Base-by-base conservation (phyloP, 2,797 vertebrate genomes). In the Erpetoichthys calabaricus region DNA sequence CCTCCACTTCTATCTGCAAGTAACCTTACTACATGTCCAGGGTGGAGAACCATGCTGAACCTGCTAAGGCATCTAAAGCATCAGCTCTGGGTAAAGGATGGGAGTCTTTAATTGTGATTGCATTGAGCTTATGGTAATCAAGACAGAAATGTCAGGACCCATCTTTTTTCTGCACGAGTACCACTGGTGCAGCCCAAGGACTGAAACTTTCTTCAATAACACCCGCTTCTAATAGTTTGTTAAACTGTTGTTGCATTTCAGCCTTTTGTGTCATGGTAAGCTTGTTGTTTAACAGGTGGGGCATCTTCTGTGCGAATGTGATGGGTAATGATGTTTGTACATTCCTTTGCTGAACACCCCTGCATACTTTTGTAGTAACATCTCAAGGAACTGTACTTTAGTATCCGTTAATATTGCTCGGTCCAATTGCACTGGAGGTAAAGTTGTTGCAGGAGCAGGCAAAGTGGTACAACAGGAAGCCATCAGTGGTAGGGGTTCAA, bases 201-300 rank as follows among this genome's bases (percentile, higher is more conserved):
- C 56, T 62, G 2, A 62, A 67, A 51, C 62, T 63, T 51, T 68
- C 65, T 56, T 68, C 51, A 58, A 56, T 67, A 44, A 67, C 51
- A 60, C 63, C 59, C 47, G 58, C 60, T 57, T 68, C 64, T 6
- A 67, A 64, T 8, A 62, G 51, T 1, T 59, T 61, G 3, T 62
- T 50, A 44, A 65, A 58, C 54, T 61, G 49, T 6, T 8, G 62
- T 6, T 8, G 62, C 10, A n/a, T n/a, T n/a, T n/a, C n/a, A n/a
- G n/a, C n/a, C n/a, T n/a, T n/a, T n/a, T n/a, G n/a, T n/a, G n/a
- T n/a, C n/a, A n/a, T n/a, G n/a, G n/a, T n/a, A n/a, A n/a, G n/a
- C n/a, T n/a, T n/a, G n/a, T n/a, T n/a, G n/a, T n/a, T n/a, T n/a
- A n/a, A n/a, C n/a, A n/a, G n/a, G n/a, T n/a, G n/a, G n/a, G n/a